Base-by-base conservation (phyloP, 1,140 invertebrate species). In the Drosophila ohnishii region DNA sequence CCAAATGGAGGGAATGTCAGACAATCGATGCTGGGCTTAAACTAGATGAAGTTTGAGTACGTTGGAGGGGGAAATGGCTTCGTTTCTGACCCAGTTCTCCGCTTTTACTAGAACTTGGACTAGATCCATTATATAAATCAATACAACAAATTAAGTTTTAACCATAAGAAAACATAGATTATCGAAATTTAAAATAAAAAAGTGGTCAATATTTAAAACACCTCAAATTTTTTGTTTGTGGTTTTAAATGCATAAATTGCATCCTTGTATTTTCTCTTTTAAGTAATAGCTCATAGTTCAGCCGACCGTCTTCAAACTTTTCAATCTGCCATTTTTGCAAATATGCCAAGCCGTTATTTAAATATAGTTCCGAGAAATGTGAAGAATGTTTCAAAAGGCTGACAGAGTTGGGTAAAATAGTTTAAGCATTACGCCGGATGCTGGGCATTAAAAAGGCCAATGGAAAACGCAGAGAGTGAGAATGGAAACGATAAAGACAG, bases 11-110 rank as follows among this genome's bases (percentile, higher is more conserved):
- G 14, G 28, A 57, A 25, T 45, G 50, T 30, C 48, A 57, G 32
- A 58, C 69, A 71, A 71, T 59, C 69, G 66, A 72, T 71, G 66
- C 30, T 28, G 19, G 34, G 50, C 32, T 35, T 35, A 32, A 72
- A 13, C 13, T 19, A 47, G 28, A 25, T 53, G 62, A 51, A 42
- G 30, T 37, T 69, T 5, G 22, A 22, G 34, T 39, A 34, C 13
- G 22, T 10, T 22, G 34, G 2, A 16, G 2, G 8, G 8, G 66
- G 28, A 28, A 70, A 70, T n/a, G 3, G 19, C 42, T 50, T 19
- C 28, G 19, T 5, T 14, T 13, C 10, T 55, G 34, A 39, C 66
- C 28, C 25, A 44, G 19, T 48, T 71, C 0, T 5, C 6, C 0
- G n/a, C 6, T 22, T 22, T 14, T 14, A 4, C 11, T 14, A 16